Evolutionary conservation across 2,113 vertebrate species (phyloP).

Genomic region (Lamprologus tigripictilis): DNA sequence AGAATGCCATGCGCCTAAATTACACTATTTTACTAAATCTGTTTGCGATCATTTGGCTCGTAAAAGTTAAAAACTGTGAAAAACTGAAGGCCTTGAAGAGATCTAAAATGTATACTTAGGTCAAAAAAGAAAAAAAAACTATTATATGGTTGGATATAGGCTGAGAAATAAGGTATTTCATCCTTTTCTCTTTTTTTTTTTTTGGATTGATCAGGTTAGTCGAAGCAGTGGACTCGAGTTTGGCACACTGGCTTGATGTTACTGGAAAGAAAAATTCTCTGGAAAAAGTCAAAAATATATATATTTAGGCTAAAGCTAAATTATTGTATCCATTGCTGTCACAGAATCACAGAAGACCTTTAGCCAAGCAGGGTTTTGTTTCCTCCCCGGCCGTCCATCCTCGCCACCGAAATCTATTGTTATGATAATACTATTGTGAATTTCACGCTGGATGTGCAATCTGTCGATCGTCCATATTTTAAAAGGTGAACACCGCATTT

Average conservation of each 20-base stretch:
- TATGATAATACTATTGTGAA: conserved; percentile 71
- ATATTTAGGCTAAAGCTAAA: not conserved
- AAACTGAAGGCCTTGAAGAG: not conserved
- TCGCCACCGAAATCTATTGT: conserved; percentile 54
- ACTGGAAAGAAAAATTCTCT: not conserved
- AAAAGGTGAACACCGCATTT: conserved; percentile 27
- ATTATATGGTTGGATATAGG: not conserved
- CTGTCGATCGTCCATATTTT: conserved; percentile 57
- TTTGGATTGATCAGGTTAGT: not conserved
- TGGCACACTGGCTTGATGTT: not conserved
- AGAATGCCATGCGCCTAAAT: not conserved
- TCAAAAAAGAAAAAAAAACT: not conserved
- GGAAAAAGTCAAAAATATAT: not conserved
- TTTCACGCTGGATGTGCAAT: conserved; percentile 65
- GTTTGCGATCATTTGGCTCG: not conserved
- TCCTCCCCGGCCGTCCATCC: conserved; percentile 27
- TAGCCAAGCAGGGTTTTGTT: not conserved
- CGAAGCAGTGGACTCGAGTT: not conserved
- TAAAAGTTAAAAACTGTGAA: not conserved
- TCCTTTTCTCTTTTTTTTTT: not conserved
- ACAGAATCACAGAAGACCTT: conserved; percentile 32
- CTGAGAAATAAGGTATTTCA: not conserved
- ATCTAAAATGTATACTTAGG: not conserved
- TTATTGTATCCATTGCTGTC: conserved; percentile 11
- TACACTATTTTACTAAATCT: not conserved